Percentiles rank a stretch among this genome's conserved stretches.
phyloP scores from a whole-genome alignment of 2,888 invertebrate genomes.

The Habrosyne pyritoides region DNA sequence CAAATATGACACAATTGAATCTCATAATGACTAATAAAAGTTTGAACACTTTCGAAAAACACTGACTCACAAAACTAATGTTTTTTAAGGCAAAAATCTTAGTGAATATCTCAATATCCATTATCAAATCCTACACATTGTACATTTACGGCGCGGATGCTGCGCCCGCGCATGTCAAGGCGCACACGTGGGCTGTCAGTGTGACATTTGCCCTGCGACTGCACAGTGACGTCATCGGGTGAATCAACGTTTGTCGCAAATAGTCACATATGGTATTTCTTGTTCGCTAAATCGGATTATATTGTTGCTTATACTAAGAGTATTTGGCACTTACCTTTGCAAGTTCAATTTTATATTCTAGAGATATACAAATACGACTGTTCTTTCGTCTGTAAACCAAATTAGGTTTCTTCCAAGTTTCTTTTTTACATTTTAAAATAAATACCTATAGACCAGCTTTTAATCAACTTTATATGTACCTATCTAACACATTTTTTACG shows the following conservation, averaged over 20 bases:
- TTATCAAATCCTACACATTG: conserved; percentile 56
- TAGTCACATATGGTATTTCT: neutral
- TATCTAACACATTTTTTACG: no score
- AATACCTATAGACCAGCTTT: no score
- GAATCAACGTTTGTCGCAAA: conserved; percentile 43
- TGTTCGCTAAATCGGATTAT: neutral
- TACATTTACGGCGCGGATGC: conserved; percentile 44
- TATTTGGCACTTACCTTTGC: neutral
- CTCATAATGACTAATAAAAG: conserved; percentile 26
- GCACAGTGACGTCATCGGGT: conserved; percentile 63
- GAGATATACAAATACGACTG: neutral
- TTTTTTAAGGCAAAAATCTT: conserved; percentile 17
- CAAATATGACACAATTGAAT: neutral
- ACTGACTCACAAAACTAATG: conserved; percentile 30
- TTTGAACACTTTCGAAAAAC: conserved; percentile 26
- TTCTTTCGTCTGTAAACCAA: no score
- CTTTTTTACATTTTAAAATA: no score
- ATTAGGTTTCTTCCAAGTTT: no score
- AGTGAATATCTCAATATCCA: conserved; percentile 44
- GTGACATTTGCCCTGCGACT: conserved; percentile 71
- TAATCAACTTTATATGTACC: no score
- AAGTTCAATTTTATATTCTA: neutral
- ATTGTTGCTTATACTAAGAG: neutral
- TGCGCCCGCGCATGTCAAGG: conserved; percentile 44
- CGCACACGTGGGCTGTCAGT: conserved; percentile 67